Base-by-base conservation (phyloP, 2,888 invertebrate species). In the Heliconius ismenius region DNA sequence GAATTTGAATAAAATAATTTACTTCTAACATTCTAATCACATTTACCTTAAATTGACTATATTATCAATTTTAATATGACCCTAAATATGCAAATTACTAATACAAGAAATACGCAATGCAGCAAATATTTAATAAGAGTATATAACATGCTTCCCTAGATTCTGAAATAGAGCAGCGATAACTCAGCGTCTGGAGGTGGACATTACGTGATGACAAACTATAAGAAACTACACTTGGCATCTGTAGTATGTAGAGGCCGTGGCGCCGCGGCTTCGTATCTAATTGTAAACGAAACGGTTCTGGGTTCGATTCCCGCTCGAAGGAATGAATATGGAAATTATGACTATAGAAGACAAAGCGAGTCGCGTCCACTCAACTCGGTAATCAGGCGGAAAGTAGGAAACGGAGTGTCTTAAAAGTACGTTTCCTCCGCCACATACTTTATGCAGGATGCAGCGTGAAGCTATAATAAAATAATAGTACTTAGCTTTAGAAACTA, bases 141-240 rank as follows among this genome's bases (percentile, higher is more conserved):
- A 43, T 65, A 36, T 60, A 54, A 60, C 78, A 63, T 67, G 58
- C n/a, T 36, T 64, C 32, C 65, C 54, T 18, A n/a, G 39, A 69
- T 64, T 67, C 76, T 26, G 39, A 79, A 79, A 79, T 79, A 79
- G 79, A 79, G 54, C 70, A 54, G 62, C 65, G 26, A 75, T 79
- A 75, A 49, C 28, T 77, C 74, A 78, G 28, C 26, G 32, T 39
- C 70, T 70, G 79, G 77, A 76, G 77, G 77, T 72, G 77, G 79
- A 79, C 76, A 68, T 86, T 32, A 63, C n/a, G 60, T 64, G 76
- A 70, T 76, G 78, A 78, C 78, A 74, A 26, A 49, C 62, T 67
- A 36, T 67, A 26, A 60, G 62, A 64, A 64, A 63, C 26, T 39
- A 54, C 11, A 18, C 36, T 75, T 75, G 76, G 72, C 72, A 21